Percentiles rank a stretch among this genome's conserved stretches.
These are phyloP conservation scores for Mesaphorura yosii DNA, from an alignment of 1,140 invertebrate species.

Conservation along the genomic window DNA sequence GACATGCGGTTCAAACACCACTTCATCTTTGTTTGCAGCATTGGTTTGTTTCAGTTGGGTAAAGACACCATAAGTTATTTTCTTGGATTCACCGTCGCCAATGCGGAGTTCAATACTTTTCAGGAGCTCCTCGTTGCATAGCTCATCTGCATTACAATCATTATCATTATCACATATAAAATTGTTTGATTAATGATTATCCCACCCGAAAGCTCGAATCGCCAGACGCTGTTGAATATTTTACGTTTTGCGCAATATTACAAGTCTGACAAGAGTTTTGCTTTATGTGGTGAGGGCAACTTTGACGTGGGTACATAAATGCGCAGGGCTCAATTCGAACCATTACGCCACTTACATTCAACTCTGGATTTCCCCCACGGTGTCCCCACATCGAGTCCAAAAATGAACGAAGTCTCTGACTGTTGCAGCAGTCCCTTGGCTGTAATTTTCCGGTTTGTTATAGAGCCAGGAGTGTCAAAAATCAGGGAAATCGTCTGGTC, in stretches of 20 bases:
- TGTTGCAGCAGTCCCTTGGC: conserved; percentile 40
- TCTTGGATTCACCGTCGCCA: conserved; percentile 37
- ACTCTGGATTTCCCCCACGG: conserved; percentile 45
- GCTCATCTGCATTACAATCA: conserved; percentile 16
- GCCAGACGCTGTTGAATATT: neutral
- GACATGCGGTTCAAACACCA: conserved; percentile 8
- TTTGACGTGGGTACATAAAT: no score
- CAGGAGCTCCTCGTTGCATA: conserved; percentile 39
- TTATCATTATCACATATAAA: no score
- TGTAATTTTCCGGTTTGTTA: conserved; percentile 47
- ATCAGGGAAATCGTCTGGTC: conserved; percentile 36
- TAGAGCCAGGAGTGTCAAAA: conserved; percentile 56
- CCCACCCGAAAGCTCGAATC: no score
- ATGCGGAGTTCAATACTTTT: conserved; percentile 32
- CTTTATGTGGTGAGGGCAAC: no score
- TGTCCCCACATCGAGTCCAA: conserved; percentile 45
- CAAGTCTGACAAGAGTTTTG: no score
- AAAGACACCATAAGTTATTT: neutral
- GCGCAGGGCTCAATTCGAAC: no score
- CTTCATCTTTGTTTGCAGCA: conserved; percentile 41
- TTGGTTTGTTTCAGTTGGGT: neutral
- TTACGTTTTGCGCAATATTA: neutral
- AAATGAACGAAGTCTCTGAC: conserved; percentile 36
- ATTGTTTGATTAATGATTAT: no score
- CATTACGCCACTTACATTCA: conserved; percentile 37